Conservation (phyloP, 1,140 invertebrate genomes). For the Diprion similis region DNA sequence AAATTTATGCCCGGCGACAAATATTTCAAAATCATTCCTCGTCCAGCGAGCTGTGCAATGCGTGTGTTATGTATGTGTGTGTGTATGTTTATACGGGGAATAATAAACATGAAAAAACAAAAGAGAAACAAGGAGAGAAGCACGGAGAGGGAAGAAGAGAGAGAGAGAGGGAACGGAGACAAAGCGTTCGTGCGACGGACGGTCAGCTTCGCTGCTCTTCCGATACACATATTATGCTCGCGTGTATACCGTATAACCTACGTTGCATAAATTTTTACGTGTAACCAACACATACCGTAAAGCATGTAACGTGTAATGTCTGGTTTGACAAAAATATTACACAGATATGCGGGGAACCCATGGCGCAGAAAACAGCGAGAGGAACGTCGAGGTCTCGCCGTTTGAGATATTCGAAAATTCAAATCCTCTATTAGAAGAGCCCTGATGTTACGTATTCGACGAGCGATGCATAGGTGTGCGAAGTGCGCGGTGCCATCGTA, state of each 20-base stretch:
- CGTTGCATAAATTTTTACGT: too few species aligned
- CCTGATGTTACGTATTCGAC: conserved; percentile 25
- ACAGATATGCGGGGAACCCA: not conserved
- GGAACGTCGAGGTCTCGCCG: conserved; percentile 22
- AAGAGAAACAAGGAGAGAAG: conserved; percentile 22
- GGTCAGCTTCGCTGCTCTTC: conserved; percentile 12
- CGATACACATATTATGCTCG: too few species aligned
- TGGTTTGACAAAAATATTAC: too few species aligned
- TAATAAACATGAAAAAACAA: conserved; percentile 13
- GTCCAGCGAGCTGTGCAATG: not conserved
- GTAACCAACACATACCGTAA: too few species aligned
- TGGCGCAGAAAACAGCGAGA: conserved; percentile 31
- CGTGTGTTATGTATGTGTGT: not conserved
- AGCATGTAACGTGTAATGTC: too few species aligned
- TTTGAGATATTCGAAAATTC: conserved; percentile 57
- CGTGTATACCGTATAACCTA: too few species aligned
- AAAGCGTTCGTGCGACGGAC: conserved; percentile 22
- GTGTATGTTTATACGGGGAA: not conserved
- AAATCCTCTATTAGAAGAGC: conserved; percentile 55
- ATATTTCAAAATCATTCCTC: conserved; percentile 58
- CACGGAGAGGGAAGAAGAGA: conserved; percentile 19
- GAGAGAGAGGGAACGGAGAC: conserved; percentile 31
- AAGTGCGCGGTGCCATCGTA: too few species aligned
- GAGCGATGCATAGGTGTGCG: too few species aligned
- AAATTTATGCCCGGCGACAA: conserved; percentile 60